phyloP scores from a whole-genome alignment of 1,140 invertebrate species.

The Tetramorium alpestre region DNA sequence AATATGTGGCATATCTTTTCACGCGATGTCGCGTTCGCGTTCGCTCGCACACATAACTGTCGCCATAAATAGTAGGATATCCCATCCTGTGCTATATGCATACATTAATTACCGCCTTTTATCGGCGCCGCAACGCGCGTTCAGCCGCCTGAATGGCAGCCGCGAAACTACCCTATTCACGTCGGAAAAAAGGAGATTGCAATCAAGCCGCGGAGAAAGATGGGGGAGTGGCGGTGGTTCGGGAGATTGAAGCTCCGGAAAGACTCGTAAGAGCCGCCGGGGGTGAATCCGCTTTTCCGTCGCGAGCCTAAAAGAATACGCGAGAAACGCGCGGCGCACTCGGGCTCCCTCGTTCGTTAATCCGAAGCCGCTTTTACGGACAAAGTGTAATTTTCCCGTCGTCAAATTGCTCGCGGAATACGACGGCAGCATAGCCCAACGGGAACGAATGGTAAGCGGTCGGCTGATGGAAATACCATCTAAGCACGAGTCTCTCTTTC shows the following conservation, averaged over 20 bases:
- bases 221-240: background rate
- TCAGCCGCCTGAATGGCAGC: constrained; percentile 34
- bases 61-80: constrained; percentile 12
- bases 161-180: constrained; percentile 46
- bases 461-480: background rate
- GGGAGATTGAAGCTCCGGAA: constrained; percentile 38
- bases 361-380: constrained; percentile 26
- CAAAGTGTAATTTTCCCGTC: constrained; percentile 49
- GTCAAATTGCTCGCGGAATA: constrained; percentile 25
- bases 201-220: constrained; percentile 23
- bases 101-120: constrained; percentile 45
- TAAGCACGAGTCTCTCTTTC: background rate
- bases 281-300: constrained; percentile 21
- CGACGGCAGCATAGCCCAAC: background rate
- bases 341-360: constrained; percentile 17
- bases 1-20: background rate
- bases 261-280: background rate
- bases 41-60: background rate
- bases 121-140: constrained; percentile 10
- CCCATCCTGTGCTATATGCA: background rate
- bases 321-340: background rate
- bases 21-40: background rate
- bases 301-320: background rate
- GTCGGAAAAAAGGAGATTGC: constrained; percentile 27
- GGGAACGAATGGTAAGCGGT: background rate